A percentile compares a stretch with the other conserved stretches of the same genome.
Conservation (phyloP, 1,140 invertebrate genomes). For the Lysiphlebus fabarum region DNA sequence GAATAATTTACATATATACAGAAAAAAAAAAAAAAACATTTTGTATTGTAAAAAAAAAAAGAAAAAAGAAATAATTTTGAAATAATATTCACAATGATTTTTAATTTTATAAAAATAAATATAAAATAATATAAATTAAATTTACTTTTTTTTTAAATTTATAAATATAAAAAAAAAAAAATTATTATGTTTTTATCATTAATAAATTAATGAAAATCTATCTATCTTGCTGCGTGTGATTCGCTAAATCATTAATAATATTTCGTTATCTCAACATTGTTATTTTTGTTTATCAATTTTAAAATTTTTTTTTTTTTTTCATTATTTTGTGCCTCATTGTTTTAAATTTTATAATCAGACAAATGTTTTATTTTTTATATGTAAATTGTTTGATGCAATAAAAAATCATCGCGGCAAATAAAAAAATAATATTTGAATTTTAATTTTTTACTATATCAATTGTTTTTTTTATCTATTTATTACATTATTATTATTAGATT, state of each 20-base stretch:
- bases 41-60: background rate
- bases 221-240: constrained; percentile 15
- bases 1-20: background rate
- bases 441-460: constrained; percentile 13
- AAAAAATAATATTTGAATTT: background rate
- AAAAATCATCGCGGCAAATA: constrained; percentile 10
- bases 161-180: background rate
- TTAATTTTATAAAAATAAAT: constrained; percentile 1
- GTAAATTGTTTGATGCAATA: constrained; percentile 6
- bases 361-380: constrained; percentile 12
- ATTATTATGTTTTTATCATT: background rate
- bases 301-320: constrained; percentile 4
- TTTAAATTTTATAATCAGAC: constrained; percentile 4
- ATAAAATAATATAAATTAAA: constrained; percentile 2
- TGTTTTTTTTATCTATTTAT: constrained; percentile 13
- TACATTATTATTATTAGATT: constrained; percentile 33
- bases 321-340: constrained; percentile 3
- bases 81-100: too few species aligned
- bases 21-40: constrained; percentile 9
- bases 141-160: background rate
- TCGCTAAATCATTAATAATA: constrained; percentile 12
- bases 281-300: background rate
- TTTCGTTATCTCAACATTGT: constrained; percentile 7
- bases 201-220: constrained; percentile 8
- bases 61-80: background rate